phyloP scores from a whole-genome alignment of 30 jellyfish, hydroid and myxozoan genomes.

The Catostylus mosaicus region DNA sequence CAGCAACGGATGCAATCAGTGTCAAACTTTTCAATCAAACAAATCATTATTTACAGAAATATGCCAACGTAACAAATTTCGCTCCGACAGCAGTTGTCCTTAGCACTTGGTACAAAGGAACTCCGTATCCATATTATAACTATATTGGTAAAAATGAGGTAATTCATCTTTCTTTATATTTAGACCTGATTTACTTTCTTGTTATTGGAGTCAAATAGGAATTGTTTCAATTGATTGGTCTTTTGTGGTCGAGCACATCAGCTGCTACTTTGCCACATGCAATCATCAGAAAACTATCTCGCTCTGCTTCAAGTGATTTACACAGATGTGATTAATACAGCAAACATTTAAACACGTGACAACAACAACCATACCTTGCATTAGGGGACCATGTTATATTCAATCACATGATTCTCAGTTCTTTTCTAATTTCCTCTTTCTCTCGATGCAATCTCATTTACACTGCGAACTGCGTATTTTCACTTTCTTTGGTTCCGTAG shows the following conservation, averaged over 20 bases:
- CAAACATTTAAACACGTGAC: no score
- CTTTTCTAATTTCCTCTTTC: background rate
- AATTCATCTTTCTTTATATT: background rate
- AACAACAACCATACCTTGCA: no score
- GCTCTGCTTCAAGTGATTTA: no score
- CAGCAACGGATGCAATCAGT: conserved; percentile 14
- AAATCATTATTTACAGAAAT: conserved; percentile 3
- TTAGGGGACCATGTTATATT: no score
- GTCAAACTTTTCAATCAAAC: conserved; percentile 45
- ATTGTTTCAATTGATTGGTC: background rate
- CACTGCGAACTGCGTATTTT: no score
- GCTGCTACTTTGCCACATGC: no score
- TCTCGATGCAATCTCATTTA: background rate
- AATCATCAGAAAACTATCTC: no score
- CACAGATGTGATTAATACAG: no score
- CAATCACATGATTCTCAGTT: no score
- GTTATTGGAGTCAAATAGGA: background rate
- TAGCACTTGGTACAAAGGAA: conserved; percentile 49
- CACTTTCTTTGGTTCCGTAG: no score
- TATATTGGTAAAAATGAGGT: conserved; percentile 28
- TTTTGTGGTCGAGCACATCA: no score
- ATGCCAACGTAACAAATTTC: conserved; percentile 34
- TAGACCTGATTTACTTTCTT: background rate
- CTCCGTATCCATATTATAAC: conserved; percentile 47
- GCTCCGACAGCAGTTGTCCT: conserved; percentile 31